Percentiles rank a stretch among this genome's conserved stretches.
Evolutionary conservation across 2,888 invertebrate genomes (phyloP).

Genomic region (Octodonta nipae): DNA sequence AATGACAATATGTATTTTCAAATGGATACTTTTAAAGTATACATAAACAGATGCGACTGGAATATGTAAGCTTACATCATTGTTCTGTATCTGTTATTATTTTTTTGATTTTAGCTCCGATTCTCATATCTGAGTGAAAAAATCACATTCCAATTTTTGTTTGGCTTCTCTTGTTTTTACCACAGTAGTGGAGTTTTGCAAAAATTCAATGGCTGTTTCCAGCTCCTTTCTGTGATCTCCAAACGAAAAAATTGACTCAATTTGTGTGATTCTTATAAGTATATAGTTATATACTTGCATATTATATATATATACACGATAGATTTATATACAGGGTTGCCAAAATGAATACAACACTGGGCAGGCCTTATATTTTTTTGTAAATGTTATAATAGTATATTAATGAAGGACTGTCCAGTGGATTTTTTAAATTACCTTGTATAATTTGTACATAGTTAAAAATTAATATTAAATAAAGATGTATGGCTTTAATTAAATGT

Average conservation of each 20-base stretch:
- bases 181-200: no score
- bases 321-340: constrained; percentile 16
- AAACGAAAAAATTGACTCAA: constrained; percentile 26
- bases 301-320: constrained; percentile 15
- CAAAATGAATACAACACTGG: constrained; percentile 6
- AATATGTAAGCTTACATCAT: no score
- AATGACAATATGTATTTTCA: constrained; percentile 26
- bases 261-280: constrained; percentile 28
- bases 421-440: constrained; percentile 7
- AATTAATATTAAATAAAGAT: constrained; percentile 10
- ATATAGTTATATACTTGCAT: constrained; percentile 15
- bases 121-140: no score
- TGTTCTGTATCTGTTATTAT: no score
- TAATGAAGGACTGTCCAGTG: background rate
- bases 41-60: no score
- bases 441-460: constrained; percentile 12
- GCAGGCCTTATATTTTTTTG: background rate
- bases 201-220: constrained; percentile 24
- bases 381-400: background rate
- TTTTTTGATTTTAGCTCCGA: no score
- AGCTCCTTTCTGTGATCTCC: constrained; percentile 38
- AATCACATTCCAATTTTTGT: constrained; percentile 21
- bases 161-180: constrained; percentile 20
- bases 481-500: constrained; percentile 10
- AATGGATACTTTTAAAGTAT: no score